Percentiles rank a stretch among this genome's conserved stretches.
These are phyloP conservation scores for Drosophila ficusphila DNA, from an alignment of 1,140 invertebrate species.

Conservation along the genomic window DNA sequence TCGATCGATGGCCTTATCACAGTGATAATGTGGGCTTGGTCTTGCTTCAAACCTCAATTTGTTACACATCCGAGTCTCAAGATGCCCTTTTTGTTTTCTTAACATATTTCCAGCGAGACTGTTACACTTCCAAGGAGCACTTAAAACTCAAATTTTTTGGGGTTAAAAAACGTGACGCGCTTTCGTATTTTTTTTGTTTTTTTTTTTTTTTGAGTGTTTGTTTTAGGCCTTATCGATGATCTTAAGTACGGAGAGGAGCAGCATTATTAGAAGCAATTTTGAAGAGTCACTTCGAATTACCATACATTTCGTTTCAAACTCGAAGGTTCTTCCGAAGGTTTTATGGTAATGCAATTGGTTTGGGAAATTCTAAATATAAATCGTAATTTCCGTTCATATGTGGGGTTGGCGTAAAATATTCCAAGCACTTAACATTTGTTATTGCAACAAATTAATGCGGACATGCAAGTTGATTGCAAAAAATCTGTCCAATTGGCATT, in stretches of 20 bases:
- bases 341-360: conserved; percentile 44
- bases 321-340: conserved; percentile 17
- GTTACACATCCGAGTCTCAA: conserved; percentile 46
- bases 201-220: conserved; percentile 65
- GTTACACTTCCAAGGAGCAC: conserved; percentile 44
- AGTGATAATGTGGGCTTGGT: conserved; percentile 67
- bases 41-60: conserved; percentile 41
- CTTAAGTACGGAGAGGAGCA: conserved; percentile 38
- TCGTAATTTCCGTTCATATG: conserved; percentile 30
- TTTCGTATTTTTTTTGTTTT: conserved; percentile 50
- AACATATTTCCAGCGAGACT: conserved; percentile 52
- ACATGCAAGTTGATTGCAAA: conserved; percentile 74
- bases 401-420: conserved; percentile 12
- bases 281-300: conserved; percentile 49
- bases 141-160: conserved; percentile 50
- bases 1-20: conserved; percentile 69
- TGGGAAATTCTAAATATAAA: conserved; percentile 43
- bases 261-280: conserved; percentile 57
- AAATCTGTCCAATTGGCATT: conserved; percentile 70
- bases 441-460: conserved; percentile 80
- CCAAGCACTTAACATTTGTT: conserved; percentile 70
- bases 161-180: conserved; percentile 59
- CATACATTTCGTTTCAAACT: conserved; percentile 18
- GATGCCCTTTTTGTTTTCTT: conserved; percentile 59
- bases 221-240: conserved; percentile 64